Evolutionary conservation across 2,113 vertebrate genomes (phyloP).

Genomic region (Petroica traversi): DNA sequence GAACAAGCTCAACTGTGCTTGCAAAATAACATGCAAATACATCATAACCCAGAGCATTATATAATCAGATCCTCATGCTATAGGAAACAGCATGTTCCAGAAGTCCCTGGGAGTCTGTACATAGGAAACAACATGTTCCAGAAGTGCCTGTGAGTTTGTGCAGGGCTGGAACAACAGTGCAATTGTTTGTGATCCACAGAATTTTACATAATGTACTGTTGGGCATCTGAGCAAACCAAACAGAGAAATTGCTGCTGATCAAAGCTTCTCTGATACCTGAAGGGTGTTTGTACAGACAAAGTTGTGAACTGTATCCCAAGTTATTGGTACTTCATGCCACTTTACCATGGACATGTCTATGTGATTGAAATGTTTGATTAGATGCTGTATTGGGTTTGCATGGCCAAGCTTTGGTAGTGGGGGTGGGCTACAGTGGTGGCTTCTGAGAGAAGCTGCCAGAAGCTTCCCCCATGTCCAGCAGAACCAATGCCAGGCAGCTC

Average conservation of each 20-base stretch:
- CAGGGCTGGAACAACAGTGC: not conserved
- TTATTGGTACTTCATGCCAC: not conserved
- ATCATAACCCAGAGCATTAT: not conserved
- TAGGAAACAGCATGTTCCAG: not conserved
- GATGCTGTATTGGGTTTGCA: not conserved
- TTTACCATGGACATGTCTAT: not conserved
- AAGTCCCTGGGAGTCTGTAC: not conserved
- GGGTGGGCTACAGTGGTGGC: not conserved
- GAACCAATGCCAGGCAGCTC: not conserved
- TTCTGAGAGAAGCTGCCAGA: not conserved
- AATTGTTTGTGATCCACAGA: not conserved
- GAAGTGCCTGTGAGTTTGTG: not conserved
- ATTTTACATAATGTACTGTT: not conserved
- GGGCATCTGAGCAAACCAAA: not conserved
- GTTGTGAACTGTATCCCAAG: not conserved
- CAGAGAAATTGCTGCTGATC: not conserved
- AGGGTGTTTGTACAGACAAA: not conserved
- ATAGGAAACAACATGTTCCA: not conserved
- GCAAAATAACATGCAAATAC: not conserved
- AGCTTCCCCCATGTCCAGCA: not conserved
- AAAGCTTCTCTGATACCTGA: not conserved
- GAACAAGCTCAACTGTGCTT: not conserved
- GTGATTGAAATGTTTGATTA: not conserved
- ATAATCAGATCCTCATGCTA: conserved; percentile 15
- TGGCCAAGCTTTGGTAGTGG: not conserved